Evolutionary conservation across 1,140 invertebrate species (phyloP), one percentile per base, ranked within the genome.

Genomic region (Psix sp.): DNA sequence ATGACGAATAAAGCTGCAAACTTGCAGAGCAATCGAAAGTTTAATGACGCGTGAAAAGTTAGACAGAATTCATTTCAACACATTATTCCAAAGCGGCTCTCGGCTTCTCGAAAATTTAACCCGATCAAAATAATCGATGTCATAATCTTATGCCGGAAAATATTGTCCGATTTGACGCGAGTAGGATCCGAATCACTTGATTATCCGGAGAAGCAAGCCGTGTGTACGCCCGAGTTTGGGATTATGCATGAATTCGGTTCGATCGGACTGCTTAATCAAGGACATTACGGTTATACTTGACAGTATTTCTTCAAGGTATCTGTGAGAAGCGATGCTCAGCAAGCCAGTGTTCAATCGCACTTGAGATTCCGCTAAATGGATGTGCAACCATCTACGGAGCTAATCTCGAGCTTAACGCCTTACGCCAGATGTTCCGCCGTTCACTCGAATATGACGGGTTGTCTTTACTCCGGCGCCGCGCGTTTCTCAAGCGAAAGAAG

Each of bases 361-460:
- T 59, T 15, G 7, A 66, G 39, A 60, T 59, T 52, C 48, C 24
- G 11, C 18, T 10, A 49, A 56, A 62, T 42, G 57, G 38, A 59
- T 45, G 52, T 39, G 16, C 45, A 16, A 14, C 66, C 13, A 11
- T 35, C 11, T 11, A 46, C 33, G 10, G 13, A 52, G 43, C 39
- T 76, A 76, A 74, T 74, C 65, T 77, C 11, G 6, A 49, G 74
- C 54, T 70, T 67, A 67, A 59, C 49, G 66, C 71, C 60, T 67
- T 29, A 31, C 16, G 13, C 20, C 68, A 68, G 63, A 63, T 68
- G 67, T 63, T 65, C 16, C 67, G 43, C 29, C 11, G 26, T 57
- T 36, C 68, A 54, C 36, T 49, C 10, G 20, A 29, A 40, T 46
- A 51, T 56, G 60, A 54, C 66, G 39, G 46, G 66, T 60, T 65